Evolutionary conservation across 2,888 invertebrate genomes (phyloP).

Genomic region (Prosapia bicincta): DNA sequence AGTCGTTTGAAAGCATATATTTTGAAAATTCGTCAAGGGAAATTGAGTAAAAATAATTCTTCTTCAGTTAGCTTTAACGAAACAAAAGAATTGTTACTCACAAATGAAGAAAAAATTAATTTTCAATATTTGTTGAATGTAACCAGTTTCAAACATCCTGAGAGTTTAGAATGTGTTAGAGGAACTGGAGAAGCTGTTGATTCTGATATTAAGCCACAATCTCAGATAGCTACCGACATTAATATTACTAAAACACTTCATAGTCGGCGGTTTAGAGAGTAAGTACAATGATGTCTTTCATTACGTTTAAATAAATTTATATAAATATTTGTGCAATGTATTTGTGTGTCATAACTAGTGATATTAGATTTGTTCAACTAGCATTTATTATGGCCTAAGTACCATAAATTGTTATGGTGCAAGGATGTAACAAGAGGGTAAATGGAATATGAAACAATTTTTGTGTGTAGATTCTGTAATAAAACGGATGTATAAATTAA

Average conservation of each 20-base stretch:
- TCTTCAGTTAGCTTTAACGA: background rate
- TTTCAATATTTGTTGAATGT: background rate
- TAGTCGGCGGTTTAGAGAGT: slow-evolving; percentile 28
- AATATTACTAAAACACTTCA: background rate
- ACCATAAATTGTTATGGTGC: too few relatives aligned
- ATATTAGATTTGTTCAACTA: too few relatives aligned
- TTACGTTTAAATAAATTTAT: too few relatives aligned
- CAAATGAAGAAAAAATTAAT: background rate
- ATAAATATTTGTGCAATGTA: too few relatives aligned
- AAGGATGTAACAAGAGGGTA: too few relatives aligned
- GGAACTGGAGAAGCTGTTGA: background rate
- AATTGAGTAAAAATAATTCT: slow-evolving; percentile 11
- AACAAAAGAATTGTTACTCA: background rate
- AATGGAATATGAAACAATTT: too few relatives aligned
- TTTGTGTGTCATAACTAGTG: too few relatives aligned
- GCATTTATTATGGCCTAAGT: too few relatives aligned
- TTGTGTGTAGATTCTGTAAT: too few relatives aligned
- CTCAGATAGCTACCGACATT: background rate
- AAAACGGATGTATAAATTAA: too few relatives aligned
- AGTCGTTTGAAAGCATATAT: slow-evolving; percentile 28
- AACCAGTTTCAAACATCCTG: background rate
- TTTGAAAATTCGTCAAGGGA: slow-evolving; percentile 12
- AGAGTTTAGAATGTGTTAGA: background rate
- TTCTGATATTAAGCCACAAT: background rate
- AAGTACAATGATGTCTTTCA: slow-evolving; percentile 10